Evolutionary conservation across 2,797 vertebrate genomes (phyloP).

Genomic region (Cuniculus paca): DNA sequence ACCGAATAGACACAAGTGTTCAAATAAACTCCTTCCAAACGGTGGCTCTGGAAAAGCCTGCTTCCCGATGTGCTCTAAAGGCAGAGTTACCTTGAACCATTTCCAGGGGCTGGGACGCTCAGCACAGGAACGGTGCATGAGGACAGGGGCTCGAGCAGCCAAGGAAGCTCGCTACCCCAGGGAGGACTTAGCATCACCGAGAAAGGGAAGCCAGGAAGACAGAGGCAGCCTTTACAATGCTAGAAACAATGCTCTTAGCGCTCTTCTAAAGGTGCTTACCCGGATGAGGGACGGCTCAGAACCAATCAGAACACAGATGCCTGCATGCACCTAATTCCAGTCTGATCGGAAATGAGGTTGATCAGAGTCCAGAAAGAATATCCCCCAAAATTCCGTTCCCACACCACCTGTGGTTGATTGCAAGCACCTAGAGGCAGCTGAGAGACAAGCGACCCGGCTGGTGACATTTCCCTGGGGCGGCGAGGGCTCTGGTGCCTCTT

Average conservation of each 20-base stretch:
- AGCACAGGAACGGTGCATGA: neutral
- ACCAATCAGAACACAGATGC: neutral
- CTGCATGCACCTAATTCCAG: neutral
- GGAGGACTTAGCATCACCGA: neutral
- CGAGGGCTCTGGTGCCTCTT: neutral
- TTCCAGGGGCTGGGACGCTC: rapidly evolving
- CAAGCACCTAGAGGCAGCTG: neutral
- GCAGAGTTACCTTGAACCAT: neutral
- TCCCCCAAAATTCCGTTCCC: neutral
- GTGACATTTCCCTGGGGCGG: neutral
- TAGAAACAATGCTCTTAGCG: neutral
- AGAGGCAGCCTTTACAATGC: neutral
- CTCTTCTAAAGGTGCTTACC: neutral
- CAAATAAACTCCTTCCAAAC: neutral
- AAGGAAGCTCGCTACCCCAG: neutral
- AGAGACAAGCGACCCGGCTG: neutral
- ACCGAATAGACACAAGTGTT: neutral
- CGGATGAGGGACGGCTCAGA: neutral
- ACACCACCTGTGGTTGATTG: neutral
- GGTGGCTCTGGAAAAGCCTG: neutral
- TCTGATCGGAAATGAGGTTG: neutral
- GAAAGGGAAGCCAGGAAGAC: neutral
- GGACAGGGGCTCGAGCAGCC: neutral
- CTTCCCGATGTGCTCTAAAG: neutral
- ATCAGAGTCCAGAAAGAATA: neutral